Evolutionary conservation across 2,113 vertebrate genomes (phyloP), one percentile per base, ranked within the genome.

Genomic region (Thamnaconus septentrionalis): DNA sequence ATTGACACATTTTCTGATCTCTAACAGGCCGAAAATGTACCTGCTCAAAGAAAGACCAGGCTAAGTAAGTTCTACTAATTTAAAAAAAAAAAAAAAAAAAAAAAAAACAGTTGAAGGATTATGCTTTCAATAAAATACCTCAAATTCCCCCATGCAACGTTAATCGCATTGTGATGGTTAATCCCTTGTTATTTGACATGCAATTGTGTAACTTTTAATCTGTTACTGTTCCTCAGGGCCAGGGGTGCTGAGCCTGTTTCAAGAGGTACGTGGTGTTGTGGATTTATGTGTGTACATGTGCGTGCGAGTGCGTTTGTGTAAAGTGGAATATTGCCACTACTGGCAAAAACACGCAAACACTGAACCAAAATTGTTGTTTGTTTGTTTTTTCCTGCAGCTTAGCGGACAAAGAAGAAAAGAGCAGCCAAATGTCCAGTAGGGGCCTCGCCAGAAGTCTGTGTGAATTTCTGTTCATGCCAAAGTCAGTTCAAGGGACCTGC

Each of bases 31-130:
- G 91, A 18, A 94, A 91, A 76, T 96, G 95, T 67, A 81, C 82
- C 51, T 96, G 95, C 84, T 92, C 91, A 62, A 92, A 91, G 81
- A 92, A 87, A 61, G 92, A 94, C 66, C 90, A 91, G 58, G 79
- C 91, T 68, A 93, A 85, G 95, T 93, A 76, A 90, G 63, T 8
- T n/a, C 18, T 31, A 31, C 18, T 31, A 6, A 54, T 45, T 45
- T 40, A 1, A 41, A 8, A 48, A 47, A 49, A 45, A 5, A 51
- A 1, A 41, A 8, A 48, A 47, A 49, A 45, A 5, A 51, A 31
- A 31, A 31, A 31, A 31, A 31, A 31, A 31, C 18, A 31, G 18
- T 31, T 31, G 18, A 31, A 31, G 18, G 18, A 31, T 31, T 5
- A n/a, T 51, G 9, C 4, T 44, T 44, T n/a, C 42, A 5, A 7